Conservation (phyloP, 1,140 invertebrate species). For the Coelopa frigida region DNA sequence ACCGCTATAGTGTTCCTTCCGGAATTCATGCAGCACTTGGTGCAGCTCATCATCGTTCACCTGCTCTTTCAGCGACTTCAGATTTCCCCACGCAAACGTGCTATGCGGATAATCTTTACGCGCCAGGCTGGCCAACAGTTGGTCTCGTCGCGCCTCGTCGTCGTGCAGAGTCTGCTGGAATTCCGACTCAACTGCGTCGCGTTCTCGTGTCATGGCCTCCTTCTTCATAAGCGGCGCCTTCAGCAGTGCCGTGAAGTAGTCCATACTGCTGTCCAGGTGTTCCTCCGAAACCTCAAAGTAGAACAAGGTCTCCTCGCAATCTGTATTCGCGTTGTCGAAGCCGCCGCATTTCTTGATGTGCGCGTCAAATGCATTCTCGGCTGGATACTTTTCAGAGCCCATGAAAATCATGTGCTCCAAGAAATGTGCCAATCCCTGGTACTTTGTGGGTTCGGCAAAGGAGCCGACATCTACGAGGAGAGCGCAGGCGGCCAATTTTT, state of each 20-base stretch:
- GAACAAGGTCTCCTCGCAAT: constrained; percentile 77
- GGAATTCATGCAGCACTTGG: constrained; percentile 66
- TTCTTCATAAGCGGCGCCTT: constrained; percentile 78
- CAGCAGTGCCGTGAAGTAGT: constrained; percentile 88
- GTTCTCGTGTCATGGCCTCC: constrained; percentile 79
- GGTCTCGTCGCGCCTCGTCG: constrained; percentile 49
- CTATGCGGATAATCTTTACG: constrained; percentile 62
- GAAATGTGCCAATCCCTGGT: constrained; percentile 88
- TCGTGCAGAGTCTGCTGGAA: constrained; percentile 38
- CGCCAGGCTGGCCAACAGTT: constrained; percentile 63
- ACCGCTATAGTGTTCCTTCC: constrained; percentile 75
- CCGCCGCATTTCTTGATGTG: constrained; percentile 76
- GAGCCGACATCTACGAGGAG: constrained; percentile 63
- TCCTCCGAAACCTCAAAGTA: constrained; percentile 82
- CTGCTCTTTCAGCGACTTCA: constrained; percentile 64
- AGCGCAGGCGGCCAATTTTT: constrained; percentile 60
- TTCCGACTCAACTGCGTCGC: constrained; percentile 85
- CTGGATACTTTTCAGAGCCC: constrained; percentile 79
- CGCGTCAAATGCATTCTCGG: constrained; percentile 79
- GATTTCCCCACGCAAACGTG: constrained; percentile 82
- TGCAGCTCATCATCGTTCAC: constrained; percentile 59
- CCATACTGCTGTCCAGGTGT: constrained; percentile 63
- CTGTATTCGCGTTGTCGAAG: constrained; percentile 73
- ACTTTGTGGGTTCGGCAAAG: constrained; percentile 60
- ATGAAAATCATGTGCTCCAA: constrained; percentile 96